Conservation (phyloP, 2,888 invertebrate genomes). For the Temnothorax ravouxi region DNA sequence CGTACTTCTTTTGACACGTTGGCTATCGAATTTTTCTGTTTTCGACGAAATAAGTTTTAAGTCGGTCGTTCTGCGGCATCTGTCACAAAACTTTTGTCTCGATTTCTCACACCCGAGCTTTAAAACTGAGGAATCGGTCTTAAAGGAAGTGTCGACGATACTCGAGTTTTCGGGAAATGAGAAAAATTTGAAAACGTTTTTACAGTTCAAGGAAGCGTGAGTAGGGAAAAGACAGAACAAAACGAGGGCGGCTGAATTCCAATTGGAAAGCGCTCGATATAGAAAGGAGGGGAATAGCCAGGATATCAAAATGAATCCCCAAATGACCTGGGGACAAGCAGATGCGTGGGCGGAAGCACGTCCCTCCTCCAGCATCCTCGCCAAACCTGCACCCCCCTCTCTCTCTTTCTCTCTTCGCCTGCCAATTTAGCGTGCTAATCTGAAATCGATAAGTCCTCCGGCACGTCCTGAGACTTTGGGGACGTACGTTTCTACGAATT, state of each 20-base stretch:
- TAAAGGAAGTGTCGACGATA: neutral
- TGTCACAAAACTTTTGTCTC: no score
- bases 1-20: no score
- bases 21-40: no score
- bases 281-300: slow-evolving; percentile 20
- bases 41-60: no score
- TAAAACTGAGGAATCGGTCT: slow-evolving; percentile 13
- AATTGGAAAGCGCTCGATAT: slow-evolving; percentile 28
- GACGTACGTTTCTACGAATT: slow-evolving; percentile 53
- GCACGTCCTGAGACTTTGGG: slow-evolving; percentile 43
- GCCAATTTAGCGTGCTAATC: slow-evolving; percentile 61
- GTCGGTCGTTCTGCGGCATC: no score
- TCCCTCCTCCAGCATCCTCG: slow-evolving; percentile 17
- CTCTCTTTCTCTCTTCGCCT: slow-evolving; percentile 4
- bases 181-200: slow-evolving; percentile 14
- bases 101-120: no score
- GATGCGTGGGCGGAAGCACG: slow-evolving; percentile 50
- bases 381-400: neutral
- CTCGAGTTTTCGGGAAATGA: neutral
- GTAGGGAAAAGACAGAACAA: neutral
- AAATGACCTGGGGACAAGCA: slow-evolving; percentile 43
- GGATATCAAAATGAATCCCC: slow-evolving; percentile 42
- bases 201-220: neutral
- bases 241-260: neutral
- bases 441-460: slow-evolving; percentile 60